phyloP scores from a whole-genome alignment of 2,113 vertebrate genomes.

The Glareola pratincola region DNA sequence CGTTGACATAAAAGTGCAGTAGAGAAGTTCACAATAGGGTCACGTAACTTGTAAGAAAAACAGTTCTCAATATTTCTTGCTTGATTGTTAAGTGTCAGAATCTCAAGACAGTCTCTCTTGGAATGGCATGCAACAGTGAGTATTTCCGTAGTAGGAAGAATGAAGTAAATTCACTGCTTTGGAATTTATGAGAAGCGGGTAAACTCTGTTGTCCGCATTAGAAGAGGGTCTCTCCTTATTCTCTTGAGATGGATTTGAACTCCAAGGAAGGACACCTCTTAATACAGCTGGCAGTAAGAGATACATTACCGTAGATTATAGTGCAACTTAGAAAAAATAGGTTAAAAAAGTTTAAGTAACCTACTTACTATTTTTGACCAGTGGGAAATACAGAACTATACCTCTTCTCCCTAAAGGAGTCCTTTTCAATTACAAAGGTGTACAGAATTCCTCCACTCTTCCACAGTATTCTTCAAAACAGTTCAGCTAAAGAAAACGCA shows the following conservation, averaged over 20 bases:
- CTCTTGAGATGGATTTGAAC: not conserved
- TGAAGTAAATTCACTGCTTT: not conserved
- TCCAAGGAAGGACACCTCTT: not conserved
- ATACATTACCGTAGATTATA: not conserved
- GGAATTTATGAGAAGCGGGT: not conserved
- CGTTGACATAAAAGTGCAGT: not conserved
- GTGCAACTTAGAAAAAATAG: not conserved
- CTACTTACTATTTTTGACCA: not conserved
- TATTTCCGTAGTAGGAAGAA: not conserved
- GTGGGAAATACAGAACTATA: not conserved
- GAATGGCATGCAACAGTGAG: not conserved
- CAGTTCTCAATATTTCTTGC: not conserved
- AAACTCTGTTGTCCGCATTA: not conserved
- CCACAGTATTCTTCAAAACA: not conserved
- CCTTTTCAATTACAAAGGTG: fast-evolving
- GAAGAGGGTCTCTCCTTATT: not conserved
- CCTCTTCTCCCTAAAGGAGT: not conserved
- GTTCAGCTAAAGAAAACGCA: fast-evolving
- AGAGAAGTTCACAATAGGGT: not conserved
- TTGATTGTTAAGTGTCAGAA: not conserved
- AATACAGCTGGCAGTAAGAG: not conserved
- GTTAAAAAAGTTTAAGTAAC: not conserved
- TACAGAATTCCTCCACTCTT: not conserved
- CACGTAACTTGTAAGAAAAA: not conserved
- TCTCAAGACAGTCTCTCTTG: not conserved